Evolutionary conservation across 2,113 vertebrate species (phyloP).

Genomic region (Chamaea fasciata): DNA sequence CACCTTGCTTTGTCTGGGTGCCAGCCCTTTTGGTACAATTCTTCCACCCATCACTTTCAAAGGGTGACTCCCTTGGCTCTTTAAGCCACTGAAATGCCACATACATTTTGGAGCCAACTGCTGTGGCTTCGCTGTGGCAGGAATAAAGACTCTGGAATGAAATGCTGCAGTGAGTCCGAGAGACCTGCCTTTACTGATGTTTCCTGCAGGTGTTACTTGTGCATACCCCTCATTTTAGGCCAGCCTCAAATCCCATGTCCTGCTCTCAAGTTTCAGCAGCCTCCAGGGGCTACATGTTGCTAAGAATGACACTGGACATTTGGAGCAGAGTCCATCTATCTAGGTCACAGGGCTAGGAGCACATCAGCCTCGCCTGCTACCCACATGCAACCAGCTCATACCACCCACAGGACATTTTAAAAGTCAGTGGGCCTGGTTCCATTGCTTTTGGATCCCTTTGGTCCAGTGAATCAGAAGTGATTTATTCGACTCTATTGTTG

Average conservation of each 20-base stretch:
- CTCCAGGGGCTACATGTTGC: neutral
- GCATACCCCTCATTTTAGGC: neutral
- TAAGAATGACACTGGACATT: neutral
- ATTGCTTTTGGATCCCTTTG: neutral
- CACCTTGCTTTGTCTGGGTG: neutral
- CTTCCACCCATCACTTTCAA: neutral
- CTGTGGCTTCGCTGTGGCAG: neutral
- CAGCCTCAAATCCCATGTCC: neutral
- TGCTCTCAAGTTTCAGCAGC: neutral
- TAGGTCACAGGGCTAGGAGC: neutral
- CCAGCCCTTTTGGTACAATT: neutral
- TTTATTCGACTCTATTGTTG: accelerated
- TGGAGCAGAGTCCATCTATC: neutral
- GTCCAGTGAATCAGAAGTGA: neutral
- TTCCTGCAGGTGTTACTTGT: neutral
- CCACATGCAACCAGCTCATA: neutral
- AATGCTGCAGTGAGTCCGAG: neutral
- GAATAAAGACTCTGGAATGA: neutral
- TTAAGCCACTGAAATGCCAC: neutral
- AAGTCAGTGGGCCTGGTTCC: neutral
- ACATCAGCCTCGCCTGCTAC: neutral
- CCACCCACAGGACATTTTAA: neutral
- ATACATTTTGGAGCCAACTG: neutral
- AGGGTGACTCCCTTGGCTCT: neutral
- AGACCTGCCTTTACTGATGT: neutral